phyloP scores from a whole-genome alignment of 2,888 invertebrate species.

The Panopea generosa region DNA sequence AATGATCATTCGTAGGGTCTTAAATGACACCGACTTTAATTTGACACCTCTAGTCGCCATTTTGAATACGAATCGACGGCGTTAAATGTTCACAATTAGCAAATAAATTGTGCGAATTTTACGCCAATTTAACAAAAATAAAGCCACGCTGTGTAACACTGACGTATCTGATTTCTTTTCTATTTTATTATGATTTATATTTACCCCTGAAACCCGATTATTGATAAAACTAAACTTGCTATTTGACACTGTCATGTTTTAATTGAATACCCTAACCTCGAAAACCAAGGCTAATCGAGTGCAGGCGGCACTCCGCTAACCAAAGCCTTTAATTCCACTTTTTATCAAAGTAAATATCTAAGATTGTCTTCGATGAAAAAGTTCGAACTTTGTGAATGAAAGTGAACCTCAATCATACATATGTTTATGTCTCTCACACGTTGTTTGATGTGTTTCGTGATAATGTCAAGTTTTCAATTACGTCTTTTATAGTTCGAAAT shows the following conservation, averaged over 20 bases:
- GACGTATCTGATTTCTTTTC: slow-evolving; percentile 41
- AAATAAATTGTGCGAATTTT: slow-evolving; percentile 14
- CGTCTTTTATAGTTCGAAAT: too few relatives aligned
- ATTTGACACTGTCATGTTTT: slow-evolving; percentile 51
- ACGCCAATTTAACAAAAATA: slow-evolving; percentile 31
- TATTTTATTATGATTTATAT: slow-evolving; percentile 34
- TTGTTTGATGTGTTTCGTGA: not conserved
- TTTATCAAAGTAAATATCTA: slow-evolving; percentile 39
- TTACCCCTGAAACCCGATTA: slow-evolving; percentile 33
- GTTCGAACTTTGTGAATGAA: slow-evolving; percentile 11
- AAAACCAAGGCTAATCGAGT: slow-evolving; percentile 37
- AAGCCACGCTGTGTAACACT: slow-evolving; percentile 29
- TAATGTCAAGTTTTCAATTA: slow-evolving; percentile 11
- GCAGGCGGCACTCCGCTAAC: not conserved
- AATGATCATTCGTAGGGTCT: too few relatives aligned
- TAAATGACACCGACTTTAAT: not conserved
- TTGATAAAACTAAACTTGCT: slow-evolving; percentile 25
- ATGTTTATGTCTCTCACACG: slow-evolving; percentile 2
- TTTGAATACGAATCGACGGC: slow-evolving; percentile 15
- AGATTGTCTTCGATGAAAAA: slow-evolving; percentile 23
- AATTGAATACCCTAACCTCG: slow-evolving; percentile 38
- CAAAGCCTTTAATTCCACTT: slow-evolving; percentile 29
- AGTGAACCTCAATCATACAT: slow-evolving; percentile 12
- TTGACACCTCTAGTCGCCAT: slow-evolving; percentile 9
- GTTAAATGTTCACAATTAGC: slow-evolving; percentile 12